These are phyloP conservation scores for Caenorhabditis imperialis DNA, from an alignment of 2,888 invertebrate genomes.

Conservation along the genomic window DNA sequence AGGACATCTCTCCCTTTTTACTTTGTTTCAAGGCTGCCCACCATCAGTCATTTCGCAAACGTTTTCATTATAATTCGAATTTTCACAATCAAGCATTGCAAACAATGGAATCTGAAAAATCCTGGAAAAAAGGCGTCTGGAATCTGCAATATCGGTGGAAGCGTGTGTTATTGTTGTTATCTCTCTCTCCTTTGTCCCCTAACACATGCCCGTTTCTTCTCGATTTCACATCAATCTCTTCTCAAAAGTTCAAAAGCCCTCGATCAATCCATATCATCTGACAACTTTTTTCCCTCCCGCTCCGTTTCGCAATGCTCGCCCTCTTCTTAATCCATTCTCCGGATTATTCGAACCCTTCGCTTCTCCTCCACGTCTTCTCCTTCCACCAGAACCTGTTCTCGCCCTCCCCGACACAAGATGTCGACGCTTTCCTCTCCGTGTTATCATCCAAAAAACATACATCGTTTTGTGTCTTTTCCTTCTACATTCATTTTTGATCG, in stretches of 20 bases:
- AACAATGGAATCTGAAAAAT: too few relatives aligned
- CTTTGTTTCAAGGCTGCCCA: too few relatives aligned
- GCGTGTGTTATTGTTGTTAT: neutral
- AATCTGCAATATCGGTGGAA: too few relatives aligned
- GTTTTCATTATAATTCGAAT: too few relatives aligned
- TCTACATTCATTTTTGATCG: constrained; percentile 3
- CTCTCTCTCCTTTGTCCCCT: constrained; percentile 6
- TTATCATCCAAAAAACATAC: constrained; percentile 23
- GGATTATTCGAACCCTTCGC: constrained; percentile 30
- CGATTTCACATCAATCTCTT: constrained; percentile 18
- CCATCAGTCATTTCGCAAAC: too few relatives aligned
- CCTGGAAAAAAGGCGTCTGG: too few relatives aligned
- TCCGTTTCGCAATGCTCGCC: too few relatives aligned
- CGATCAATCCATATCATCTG: neutral
- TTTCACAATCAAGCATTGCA: too few relatives aligned
- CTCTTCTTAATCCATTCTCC: constrained; percentile 9
- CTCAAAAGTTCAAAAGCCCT: neutral
- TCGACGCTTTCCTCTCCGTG: constrained; percentile 3
- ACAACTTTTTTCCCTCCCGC: neutral
- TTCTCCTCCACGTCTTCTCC: neutral
- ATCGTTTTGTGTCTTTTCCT: constrained; percentile 1
- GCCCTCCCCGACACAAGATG: neutral
- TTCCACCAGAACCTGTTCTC: constrained; percentile 34
- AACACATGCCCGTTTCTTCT: neutral
- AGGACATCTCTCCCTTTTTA: too few relatives aligned